phyloP scores from a whole-genome alignment of 2,113 vertebrate genomes.

The Vireo altiloquus region DNA sequence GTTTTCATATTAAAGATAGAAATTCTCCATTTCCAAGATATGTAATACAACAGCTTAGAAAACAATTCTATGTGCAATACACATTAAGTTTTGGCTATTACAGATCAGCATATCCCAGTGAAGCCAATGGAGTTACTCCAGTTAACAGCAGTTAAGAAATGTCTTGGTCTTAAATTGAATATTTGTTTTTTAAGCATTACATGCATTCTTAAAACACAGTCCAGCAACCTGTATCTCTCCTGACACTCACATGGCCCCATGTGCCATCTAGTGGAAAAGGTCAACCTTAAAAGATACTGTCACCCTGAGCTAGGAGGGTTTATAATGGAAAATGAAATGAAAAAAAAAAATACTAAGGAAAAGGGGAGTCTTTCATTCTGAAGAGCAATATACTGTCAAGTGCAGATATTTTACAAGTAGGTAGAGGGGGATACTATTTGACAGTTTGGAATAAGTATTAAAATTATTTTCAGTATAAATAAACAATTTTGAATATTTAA shows the following conservation, averaged over 20 bases:
- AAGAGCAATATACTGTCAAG: neutral
- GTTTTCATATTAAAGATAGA: neutral
- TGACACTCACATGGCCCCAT: conserved; percentile 17
- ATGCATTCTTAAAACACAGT: neutral
- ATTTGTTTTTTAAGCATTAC: neutral
- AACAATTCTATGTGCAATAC: neutral
- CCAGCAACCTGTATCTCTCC: neutral
- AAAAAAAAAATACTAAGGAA: neutral
- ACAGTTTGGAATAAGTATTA: neutral
- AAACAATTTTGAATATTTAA: neutral
- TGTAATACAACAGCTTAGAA: neutral
- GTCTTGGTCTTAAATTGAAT: neutral
- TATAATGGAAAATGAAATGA: neutral
- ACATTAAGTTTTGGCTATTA: neutral
- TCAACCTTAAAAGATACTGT: conserved; percentile 5
- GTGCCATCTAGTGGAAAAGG: conserved; percentile 66
- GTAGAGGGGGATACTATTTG: neutral
- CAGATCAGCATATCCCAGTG: neutral
- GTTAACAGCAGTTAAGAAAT: neutral
- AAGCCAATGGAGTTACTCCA: neutral
- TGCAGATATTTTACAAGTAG: neutral
- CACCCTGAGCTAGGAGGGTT: neutral
- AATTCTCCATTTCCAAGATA: neutral
- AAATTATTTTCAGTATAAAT: neutral
- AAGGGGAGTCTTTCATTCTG: neutral